Conservation (phyloP, 2,888 invertebrate genomes). For the Oscheius onirici region DNA sequence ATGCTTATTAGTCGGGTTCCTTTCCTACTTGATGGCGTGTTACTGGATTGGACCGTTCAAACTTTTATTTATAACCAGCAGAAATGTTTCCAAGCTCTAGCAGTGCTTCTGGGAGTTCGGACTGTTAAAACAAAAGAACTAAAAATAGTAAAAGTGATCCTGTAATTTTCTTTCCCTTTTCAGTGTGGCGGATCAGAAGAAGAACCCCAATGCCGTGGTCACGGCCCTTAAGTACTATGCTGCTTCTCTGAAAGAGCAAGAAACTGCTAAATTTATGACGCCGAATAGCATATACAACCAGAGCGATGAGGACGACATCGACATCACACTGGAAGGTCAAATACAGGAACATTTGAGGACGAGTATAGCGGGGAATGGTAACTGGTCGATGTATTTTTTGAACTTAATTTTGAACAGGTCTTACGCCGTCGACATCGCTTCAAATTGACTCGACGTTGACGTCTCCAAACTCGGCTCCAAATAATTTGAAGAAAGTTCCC, state of each 20-base stretch:
- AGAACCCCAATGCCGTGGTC: constrained; percentile 82
- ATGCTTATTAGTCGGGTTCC: too few species aligned
- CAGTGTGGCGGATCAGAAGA: constrained; percentile 77
- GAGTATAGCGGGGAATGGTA: constrained; percentile 17
- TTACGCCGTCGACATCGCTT: constrained; percentile 37
- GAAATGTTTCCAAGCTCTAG: too few species aligned
- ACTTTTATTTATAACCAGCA: too few species aligned
- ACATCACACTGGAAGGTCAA: constrained; percentile 56
- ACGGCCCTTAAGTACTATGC: constrained; percentile 90
- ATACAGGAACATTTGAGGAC: constrained; percentile 49
- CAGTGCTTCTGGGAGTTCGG: too few species aligned
- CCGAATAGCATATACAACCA: constrained; percentile 57
- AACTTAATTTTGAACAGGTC: not conserved
- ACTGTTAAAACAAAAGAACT: not conserved
- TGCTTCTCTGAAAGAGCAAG: constrained; percentile 61
- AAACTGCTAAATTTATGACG: constrained; percentile 66
- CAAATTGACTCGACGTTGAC: constrained; percentile 4
- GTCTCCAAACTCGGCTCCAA: not conserved
- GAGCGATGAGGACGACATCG: constrained; percentile 48
- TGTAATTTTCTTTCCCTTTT: constrained; percentile 30
- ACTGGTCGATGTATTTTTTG: not conserved
- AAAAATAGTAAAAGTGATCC: not conserved
- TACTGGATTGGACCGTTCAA: too few species aligned
- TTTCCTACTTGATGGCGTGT: too few species aligned
- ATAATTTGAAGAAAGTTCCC: constrained; percentile 31